Evolutionary conservation across 2,888 invertebrate species (phyloP), one percentile per base, ranked within the genome.

Genomic region (Brachyptera putata): DNA sequence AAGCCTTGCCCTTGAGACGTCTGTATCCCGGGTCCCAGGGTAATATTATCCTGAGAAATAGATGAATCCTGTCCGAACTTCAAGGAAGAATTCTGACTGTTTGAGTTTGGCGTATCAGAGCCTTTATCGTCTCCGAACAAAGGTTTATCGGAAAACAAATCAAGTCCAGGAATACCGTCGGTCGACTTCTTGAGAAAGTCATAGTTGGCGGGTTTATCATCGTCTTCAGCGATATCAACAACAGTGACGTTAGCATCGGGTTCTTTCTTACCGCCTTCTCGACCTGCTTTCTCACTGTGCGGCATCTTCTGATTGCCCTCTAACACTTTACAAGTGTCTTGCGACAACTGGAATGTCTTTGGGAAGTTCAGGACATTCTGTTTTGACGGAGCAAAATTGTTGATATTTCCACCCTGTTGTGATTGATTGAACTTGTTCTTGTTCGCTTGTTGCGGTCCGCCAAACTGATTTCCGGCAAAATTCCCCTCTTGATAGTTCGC

Each of bases 131-230:
- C 34, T 9, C 30, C 30, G 30, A 4, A 43, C 30, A 30, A 30
- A 11, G 30, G 30, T 11, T 43, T 43, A 5, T 77, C 78, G 9
- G 56, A 34, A 14, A 86, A 83, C 62, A 88, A 78, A 77, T 89
- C 88, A 60, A 89, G 77, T 0, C 89, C 89, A 9, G 89, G 89
- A 69, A 89, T 89, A 41, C 83, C 84, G 67, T 80, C 82, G 56
- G 70, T 68, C 24, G 58, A 48, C 26, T 56, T 56, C 48, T 21
- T 21, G 18, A 26, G 41, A 43, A 43, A 55, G 43, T 36, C 59
- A 18, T 43, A 36, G 16, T 43, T 46, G 48, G 43, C 5, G 25
- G 26, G 26, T 18, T 24, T 21, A n/a, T n/a, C 36, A 22, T 14
- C 26, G 34, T 37, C 60, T 4, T 14, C 39, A 25, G 24, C 39